Conservation (phyloP, 2,888 invertebrate genomes). For the Gari tellinella region DNA sequence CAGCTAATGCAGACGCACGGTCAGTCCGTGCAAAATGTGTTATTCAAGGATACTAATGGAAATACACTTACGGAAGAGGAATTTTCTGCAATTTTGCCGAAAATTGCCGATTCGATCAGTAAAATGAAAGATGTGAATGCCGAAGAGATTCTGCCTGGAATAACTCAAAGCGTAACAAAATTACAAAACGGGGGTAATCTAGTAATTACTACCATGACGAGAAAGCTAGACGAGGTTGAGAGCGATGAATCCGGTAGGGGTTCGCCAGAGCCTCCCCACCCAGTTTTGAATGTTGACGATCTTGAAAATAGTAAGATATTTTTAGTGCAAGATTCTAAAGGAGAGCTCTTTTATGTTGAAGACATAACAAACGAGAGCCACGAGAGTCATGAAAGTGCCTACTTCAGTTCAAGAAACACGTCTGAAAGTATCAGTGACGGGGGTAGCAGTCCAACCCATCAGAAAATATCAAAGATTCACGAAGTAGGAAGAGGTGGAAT, state of each 20-base stretch:
- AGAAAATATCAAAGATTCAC: constrained; percentile 60
- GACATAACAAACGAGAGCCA: constrained; percentile 67
- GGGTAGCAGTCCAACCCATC: constrained; percentile 43
- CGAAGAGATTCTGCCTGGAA: constrained; percentile 68
- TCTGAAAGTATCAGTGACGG: constrained; percentile 51
- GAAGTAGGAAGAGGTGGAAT: constrained; percentile 60
- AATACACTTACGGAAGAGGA: constrained; percentile 54
- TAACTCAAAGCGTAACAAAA: constrained; percentile 65
- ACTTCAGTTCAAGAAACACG: constrained; percentile 57
- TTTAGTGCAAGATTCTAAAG: constrained; percentile 69
- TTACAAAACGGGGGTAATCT: constrained; percentile 66
- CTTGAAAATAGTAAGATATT: constrained; percentile 58
- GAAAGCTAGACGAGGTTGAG: constrained; percentile 66
- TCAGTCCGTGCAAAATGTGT: constrained; percentile 42
- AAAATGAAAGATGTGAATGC: constrained; percentile 60
- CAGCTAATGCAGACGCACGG: constrained; percentile 47
- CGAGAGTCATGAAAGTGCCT: constrained; percentile 67
- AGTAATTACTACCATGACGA: constrained; percentile 67
- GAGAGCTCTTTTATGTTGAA: constrained; percentile 70
- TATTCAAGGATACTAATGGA: constrained; percentile 50
- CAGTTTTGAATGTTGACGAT: constrained; percentile 54
- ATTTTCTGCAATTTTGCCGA: constrained; percentile 46
- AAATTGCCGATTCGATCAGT: constrained; percentile 60
- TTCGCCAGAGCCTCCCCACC: constrained; percentile 44
- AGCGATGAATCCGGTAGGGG: constrained; percentile 48